A percentile compares a stretch with the other conserved stretches of the same genome.
phyloP scores from a whole-genome alignment of 2,888 invertebrate species.

The Phortica okadai region DNA sequence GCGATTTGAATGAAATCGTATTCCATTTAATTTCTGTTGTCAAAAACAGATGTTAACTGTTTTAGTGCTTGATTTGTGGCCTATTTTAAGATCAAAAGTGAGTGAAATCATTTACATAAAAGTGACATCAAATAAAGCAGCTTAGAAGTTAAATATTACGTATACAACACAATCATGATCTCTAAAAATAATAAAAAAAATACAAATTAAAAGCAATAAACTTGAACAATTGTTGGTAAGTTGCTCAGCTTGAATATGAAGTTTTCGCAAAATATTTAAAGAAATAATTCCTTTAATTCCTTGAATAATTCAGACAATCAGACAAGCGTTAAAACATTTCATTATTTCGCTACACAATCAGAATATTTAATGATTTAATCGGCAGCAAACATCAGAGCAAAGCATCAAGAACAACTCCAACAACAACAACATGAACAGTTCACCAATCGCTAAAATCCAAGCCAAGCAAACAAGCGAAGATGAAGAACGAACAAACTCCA shows the following conservation, averaged over 20 bases:
- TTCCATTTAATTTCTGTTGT: slow-evolving; percentile 40
- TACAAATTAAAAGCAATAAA: slow-evolving; percentile 46
- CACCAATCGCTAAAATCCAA: slow-evolving; percentile 27
- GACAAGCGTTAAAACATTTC: slow-evolving; percentile 75
- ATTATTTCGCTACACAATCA: slow-evolving; percentile 76
- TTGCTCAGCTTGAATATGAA: not conserved
- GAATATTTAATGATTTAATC: slow-evolving; percentile 76
- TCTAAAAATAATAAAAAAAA: slow-evolving; percentile 21
- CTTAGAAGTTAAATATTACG: not conserved
- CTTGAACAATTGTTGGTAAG: not conserved
- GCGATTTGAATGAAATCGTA: slow-evolving; percentile 64
- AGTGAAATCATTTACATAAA: not conserved
- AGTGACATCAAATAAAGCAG: slow-evolving; percentile 8
- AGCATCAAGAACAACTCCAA: slow-evolving; percentile 42
- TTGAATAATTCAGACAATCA: slow-evolving; percentile 74
- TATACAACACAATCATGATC: slow-evolving; percentile 3
- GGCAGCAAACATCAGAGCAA: slow-evolving; percentile 55
- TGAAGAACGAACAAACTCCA: slow-evolving; percentile 29
- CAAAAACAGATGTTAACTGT: slow-evolving; percentile 22
- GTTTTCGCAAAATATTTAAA: not conserved
- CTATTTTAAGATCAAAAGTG: too few relatives aligned
- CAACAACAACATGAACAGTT: slow-evolving; percentile 48
- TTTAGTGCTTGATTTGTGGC: not conserved
- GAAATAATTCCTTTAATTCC: slow-evolving; percentile 71
- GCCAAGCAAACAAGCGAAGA: not conserved